These are phyloP conservation scores for Lepus americanus DNA, from an alignment of 2,113 vertebrate species.

Conservation along the genomic window DNA sequence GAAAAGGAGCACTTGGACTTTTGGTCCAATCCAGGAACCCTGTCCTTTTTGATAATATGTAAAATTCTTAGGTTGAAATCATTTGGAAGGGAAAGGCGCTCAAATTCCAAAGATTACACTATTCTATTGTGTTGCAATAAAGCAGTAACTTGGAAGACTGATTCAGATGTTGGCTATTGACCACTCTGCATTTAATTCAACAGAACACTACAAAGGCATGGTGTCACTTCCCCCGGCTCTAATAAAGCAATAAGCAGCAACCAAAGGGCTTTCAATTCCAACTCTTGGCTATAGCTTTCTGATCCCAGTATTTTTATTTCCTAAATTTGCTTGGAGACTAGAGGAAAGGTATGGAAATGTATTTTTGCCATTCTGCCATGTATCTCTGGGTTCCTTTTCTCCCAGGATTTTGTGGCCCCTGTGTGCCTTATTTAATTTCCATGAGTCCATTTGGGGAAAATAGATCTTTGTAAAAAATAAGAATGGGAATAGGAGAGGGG, in stretches of 20 bases:
- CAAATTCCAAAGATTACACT: neutral
- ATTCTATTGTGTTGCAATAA: neutral
- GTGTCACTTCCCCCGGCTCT: neutral
- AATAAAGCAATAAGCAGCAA: neutral
- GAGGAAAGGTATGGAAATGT: neutral
- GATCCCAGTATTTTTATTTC: neutral
- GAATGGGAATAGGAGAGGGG: no score
- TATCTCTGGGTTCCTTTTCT: neutral
- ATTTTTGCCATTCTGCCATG: neutral
- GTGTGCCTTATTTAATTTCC: neutral
- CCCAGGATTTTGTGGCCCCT: neutral
- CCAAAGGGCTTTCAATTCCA: neutral
- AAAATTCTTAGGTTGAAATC: conserved; percentile 6
- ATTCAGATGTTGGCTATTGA: neutral
- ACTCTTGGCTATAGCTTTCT: neutral
- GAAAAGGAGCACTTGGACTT: neutral
- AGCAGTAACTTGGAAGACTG: neutral
- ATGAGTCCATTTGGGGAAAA: neutral
- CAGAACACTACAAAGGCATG: neutral
- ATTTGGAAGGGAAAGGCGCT: neutral
- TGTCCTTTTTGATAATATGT: conserved; percentile 1
- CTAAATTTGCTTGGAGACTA: neutral
- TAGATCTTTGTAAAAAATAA: no score
- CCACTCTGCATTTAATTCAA: neutral
- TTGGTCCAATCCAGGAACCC: neutral